phyloP scores from a whole-genome alignment of 2,888 invertebrate genomes.

The Perithous albicinctus region DNA sequence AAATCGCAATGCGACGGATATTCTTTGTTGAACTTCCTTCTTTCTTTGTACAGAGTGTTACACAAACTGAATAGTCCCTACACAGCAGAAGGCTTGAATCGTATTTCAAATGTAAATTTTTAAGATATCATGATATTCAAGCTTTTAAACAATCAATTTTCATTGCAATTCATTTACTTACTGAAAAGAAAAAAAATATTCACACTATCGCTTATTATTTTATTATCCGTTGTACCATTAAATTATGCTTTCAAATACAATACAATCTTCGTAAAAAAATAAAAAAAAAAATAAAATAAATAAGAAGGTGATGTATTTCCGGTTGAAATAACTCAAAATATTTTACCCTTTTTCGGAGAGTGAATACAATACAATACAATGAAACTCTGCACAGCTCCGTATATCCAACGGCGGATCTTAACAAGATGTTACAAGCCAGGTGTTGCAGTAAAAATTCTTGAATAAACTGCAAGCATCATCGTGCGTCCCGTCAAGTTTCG shows the following conservation, averaged over 20 bases:
- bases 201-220: neutral
- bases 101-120: neutral
- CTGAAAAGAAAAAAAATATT: neutral
- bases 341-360: neutral
- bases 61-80: neutral
- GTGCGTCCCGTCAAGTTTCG: neutral
- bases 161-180: too few species aligned
- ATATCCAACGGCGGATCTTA: conserved; percentile 1
- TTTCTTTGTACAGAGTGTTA: conserved; percentile 37
- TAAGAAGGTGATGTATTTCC: neutral
- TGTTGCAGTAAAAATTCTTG: conserved; percentile 28
- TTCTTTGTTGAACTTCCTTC: conserved; percentile 30
- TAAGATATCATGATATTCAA: too few species aligned
- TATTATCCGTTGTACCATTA: neutral
- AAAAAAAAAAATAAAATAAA: too few species aligned
- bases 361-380: conserved; percentile 2
- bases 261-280: neutral
- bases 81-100: neutral
- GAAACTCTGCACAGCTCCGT: conserved; percentile 3
- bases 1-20: conserved; percentile 44
- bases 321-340: neutral
- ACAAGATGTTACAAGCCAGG: conserved; percentile 42
- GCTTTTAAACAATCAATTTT: neutral
- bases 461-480: conserved; percentile 21
- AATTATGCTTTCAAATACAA: neutral